These are phyloP conservation scores for Riparia riparia DNA, from an alignment of 2,113 vertebrate genomes.

Conservation along the genomic window DNA sequence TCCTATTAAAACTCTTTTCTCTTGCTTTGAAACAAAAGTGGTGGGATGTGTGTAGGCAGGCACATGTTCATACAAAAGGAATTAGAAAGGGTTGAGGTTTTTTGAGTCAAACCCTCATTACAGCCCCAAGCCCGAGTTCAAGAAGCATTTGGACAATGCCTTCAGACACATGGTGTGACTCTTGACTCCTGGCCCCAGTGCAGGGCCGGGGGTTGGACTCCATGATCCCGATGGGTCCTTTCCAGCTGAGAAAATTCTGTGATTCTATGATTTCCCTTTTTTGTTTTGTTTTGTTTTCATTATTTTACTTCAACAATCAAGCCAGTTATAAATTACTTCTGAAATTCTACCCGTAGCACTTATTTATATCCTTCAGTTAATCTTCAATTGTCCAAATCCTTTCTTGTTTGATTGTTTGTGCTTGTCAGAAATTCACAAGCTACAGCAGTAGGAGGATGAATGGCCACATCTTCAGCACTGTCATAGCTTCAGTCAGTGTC, in stretches of 20 bases:
- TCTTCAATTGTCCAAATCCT: background rate
- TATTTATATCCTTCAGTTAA: background rate
- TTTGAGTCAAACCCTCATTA: background rate
- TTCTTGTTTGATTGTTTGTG: background rate
- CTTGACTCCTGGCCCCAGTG: background rate
- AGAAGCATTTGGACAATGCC: background rate
- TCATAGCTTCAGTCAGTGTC: background rate
- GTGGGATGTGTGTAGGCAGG: background rate
- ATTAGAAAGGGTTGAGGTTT: background rate
- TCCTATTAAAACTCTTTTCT: background rate
- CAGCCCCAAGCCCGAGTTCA: background rate
- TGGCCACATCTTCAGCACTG: background rate
- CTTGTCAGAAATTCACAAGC: background rate
- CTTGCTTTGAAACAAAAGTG: background rate
- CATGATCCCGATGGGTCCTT: background rate
- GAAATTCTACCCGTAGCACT: background rate
- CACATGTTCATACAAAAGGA: background rate
- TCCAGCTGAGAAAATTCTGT: background rate
- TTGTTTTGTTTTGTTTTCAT: background rate
- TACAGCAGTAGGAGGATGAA: background rate
- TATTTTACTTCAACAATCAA: background rate
- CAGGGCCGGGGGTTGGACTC: background rate
- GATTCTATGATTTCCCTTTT: background rate
- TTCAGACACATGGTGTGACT: background rate
- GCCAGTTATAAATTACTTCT: background rate